Evolutionary conservation across 1,140 invertebrate genomes (phyloP), one percentile per base, ranked within the genome.

Genomic region (Glomeris maerens): DNA sequence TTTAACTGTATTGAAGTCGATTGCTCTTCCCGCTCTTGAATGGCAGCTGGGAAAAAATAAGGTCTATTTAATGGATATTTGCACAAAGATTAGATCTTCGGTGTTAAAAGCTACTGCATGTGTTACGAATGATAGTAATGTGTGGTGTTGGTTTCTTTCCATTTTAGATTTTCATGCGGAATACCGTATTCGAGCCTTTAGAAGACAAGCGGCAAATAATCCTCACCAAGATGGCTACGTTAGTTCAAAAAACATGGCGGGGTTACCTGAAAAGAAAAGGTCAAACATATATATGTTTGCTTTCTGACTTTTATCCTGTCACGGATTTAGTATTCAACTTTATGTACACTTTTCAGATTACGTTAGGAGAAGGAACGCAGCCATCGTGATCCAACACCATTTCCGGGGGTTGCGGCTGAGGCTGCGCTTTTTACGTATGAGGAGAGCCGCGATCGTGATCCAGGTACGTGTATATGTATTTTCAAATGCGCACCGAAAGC

Each of bases 11-110:
- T 51, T 87, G 38, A 69, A 74, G 50, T 65, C 62, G 26, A 72
- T 79, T 41, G 69, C 75, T 28, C 67, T 85, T n/a, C 72, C 77
- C 1, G 65, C 68, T 4, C 79, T 73, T 10, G 81, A 94, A 64
- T 94, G 88, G 87, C 88, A 95, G 68, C 79, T 92, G 47, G 91
- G 91, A 3, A 84, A 82, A 65, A 81, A 78, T 1, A 93, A 91
- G 70, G 80, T 96, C 38, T 47, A 44, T 3, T 48, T 7, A 47
- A 48, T 27, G 5, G 17, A 38, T 27, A 36, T 27, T 36, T 13
- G 26, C 45, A 26, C 10, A 44, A n/a, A n/a, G n/a, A n/a, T n/a
- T n/a, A n/a, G n/a, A n/a, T n/a, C n/a, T n/a, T n/a, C n/a, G n/a
- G n/a, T n/a, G n/a, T n/a, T n/a, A n/a, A n/a, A n/a, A n/a, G n/a